phyloP scores from a whole-genome alignment of 2,113 vertebrate genomes.

The Marmota monax region DNA sequence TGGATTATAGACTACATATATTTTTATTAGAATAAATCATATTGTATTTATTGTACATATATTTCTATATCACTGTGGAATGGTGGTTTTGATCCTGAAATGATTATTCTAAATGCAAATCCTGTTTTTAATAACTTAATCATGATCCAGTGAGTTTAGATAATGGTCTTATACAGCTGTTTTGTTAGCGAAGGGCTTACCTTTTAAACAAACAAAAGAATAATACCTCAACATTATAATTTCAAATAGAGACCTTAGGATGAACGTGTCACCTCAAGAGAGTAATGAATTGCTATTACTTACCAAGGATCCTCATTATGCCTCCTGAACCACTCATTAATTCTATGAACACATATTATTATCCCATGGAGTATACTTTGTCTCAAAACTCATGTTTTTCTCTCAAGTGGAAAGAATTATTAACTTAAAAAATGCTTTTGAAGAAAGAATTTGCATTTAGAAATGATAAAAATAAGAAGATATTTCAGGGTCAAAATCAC shows the following conservation, averaged over 20 bases:
- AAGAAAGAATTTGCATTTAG: constrained; percentile 39
- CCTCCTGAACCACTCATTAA: not conserved
- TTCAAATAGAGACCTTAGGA: not conserved
- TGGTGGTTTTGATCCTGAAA: not conserved
- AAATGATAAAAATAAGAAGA: constrained; percentile 26
- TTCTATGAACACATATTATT: not conserved
- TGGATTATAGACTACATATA: not conserved
- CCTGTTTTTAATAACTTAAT: not conserved
- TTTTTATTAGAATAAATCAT: not conserved
- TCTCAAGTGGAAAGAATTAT: not conserved
- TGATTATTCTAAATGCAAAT: constrained; percentile 40
- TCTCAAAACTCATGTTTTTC: not conserved
- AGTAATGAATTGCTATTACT: not conserved
- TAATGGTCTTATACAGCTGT: not conserved
- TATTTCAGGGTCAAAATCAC: not conserved
- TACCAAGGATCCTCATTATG: not conserved
- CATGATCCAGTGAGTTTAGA: not conserved
- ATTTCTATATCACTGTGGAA: not conserved
- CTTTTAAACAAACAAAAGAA: constrained; percentile 4
- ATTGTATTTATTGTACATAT: not conserved
- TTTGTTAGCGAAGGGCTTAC: constrained; percentile 28
- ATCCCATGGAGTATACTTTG: not conserved
- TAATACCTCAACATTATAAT: not conserved
- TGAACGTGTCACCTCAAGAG: not conserved
- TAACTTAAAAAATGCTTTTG: not conserved